Conservation (phyloP, 2,113 vertebrate species). For the Apteryx mantelli region DNA sequence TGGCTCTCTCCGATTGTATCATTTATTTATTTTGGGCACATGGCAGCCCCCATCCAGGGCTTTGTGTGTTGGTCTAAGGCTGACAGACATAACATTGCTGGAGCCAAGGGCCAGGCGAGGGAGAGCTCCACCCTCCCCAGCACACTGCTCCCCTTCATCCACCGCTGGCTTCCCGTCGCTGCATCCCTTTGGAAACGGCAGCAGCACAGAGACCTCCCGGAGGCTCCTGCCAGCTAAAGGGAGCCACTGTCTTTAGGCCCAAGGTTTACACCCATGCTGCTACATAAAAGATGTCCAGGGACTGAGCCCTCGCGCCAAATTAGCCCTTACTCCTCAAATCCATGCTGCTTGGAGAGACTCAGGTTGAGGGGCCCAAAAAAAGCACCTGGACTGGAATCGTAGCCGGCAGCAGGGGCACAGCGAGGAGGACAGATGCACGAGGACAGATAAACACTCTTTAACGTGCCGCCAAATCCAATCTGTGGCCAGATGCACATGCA, state of each 20-base stretch:
- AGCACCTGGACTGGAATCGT: background rate
- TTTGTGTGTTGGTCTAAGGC: background rate
- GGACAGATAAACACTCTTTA: background rate
- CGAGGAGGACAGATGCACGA: too few relatives aligned
- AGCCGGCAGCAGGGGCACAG: too few relatives aligned
- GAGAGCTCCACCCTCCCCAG: background rate
- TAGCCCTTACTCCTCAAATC: background rate
- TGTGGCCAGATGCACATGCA: background rate
- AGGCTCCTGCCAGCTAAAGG: background rate
- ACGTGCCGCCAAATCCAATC: too few relatives aligned
- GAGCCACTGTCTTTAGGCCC: background rate
- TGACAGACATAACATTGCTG: accelerated
- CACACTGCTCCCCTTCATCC: too few relatives aligned
- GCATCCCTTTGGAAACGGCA: background rate
- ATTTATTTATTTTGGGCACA: background rate
- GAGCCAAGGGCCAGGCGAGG: background rate
- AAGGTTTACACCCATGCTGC: background rate
- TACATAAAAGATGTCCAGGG: background rate
- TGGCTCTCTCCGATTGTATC: accelerated
- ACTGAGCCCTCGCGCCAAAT: background rate
- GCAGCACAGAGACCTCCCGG: accelerated
- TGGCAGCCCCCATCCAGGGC: background rate
- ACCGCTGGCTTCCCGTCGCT: too few relatives aligned
- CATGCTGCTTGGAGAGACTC: background rate
- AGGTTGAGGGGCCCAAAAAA: background rate